Conservation (phyloP, 2,797 vertebrate genomes). For the Phylloscopus collybita region DNA sequence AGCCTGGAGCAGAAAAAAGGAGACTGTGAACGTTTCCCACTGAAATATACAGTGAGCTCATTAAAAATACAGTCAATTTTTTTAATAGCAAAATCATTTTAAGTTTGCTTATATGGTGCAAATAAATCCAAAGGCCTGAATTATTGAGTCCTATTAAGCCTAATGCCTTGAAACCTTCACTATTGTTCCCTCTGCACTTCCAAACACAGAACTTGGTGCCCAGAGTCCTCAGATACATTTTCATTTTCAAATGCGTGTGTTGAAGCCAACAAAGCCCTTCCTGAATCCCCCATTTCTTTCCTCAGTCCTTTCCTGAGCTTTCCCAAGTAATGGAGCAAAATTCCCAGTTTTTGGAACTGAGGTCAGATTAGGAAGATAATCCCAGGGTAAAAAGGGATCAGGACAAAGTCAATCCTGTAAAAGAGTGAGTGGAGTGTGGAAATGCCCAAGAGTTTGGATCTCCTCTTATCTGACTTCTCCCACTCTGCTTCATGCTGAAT, state of each 20-base stretch:
- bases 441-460: not conserved
- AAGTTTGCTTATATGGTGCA: conserved; percentile 29
- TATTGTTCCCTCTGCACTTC: not conserved
- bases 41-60: conserved; percentile 43
- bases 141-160: conserved; percentile 3
- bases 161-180: not conserved
- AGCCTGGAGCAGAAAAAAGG: not conserved
- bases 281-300: not conserved
- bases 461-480: conserved; percentile 19
- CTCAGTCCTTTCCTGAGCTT: not conserved
- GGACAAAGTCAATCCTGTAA: not conserved
- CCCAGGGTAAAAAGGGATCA: not conserved
- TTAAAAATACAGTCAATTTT: conserved; percentile 48
- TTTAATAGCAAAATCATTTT: conserved; percentile 51
- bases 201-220: not conserved
- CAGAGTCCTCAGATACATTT: not conserved
- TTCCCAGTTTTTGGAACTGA: not conserved
- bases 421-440: not conserved
- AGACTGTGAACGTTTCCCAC: not conserved
- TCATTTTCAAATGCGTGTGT: not conserved
- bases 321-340: not conserved
- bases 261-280: not conserved
- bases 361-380: not conserved
- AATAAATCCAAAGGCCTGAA: conserved; percentile 18
- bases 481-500: conserved; percentile 7